Conservation (phyloP, 2,797 vertebrate genomes). For the Microcaecilia unicolor region DNA sequence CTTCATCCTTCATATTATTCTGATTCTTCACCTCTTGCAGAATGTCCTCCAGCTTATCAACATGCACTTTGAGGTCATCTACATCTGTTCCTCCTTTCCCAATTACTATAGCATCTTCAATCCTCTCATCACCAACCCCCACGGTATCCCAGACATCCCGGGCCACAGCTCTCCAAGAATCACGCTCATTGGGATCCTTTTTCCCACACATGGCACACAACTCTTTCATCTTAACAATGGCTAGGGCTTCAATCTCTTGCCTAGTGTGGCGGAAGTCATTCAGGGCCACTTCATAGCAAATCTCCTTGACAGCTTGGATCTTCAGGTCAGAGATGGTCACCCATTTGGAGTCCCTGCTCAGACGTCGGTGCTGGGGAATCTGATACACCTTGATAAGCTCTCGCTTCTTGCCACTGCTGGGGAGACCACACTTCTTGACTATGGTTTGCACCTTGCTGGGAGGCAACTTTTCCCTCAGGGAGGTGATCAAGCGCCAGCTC, state of each 20-base stretch:
- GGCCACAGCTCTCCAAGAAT: constrained; percentile 93
- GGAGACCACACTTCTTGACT: constrained; percentile 97
- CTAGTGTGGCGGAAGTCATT: constrained; percentile 95
- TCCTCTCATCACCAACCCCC: constrained; percentile 89
- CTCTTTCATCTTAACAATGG: constrained; percentile 98
- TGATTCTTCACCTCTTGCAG: constrained; percentile 95
- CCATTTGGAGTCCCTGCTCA: constrained; percentile 97
- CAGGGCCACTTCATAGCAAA: constrained; percentile 95
- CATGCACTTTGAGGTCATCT: constrained; percentile 92
- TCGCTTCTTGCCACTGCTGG: constrained; percentile 94
- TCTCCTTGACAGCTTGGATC: constrained; percentile 98
- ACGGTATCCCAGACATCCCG: constrained; percentile 98
- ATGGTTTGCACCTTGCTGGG: constrained; percentile 98
- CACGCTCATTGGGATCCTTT: constrained; percentile 94
- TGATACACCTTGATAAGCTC: constrained; percentile 97
- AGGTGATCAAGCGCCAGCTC: constrained; percentile 98
- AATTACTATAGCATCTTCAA: constrained; percentile 74
- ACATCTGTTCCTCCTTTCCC: constrained; percentile 67
- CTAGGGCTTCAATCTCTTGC: constrained; percentile 96
- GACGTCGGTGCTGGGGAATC: constrained; percentile 87
- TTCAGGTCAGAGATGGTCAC: constrained; percentile 97
- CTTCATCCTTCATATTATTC: constrained; percentile 96
- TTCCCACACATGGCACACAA: constrained; percentile 89
- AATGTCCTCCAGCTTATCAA: constrained; percentile 95
- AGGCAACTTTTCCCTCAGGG: constrained; percentile 97